Percentiles rank a stretch among this genome's conserved stretches.
phyloP scores from a whole-genome alignment of 2,113 vertebrate species.

The Misgurnus anguillicaudatus region DNA sequence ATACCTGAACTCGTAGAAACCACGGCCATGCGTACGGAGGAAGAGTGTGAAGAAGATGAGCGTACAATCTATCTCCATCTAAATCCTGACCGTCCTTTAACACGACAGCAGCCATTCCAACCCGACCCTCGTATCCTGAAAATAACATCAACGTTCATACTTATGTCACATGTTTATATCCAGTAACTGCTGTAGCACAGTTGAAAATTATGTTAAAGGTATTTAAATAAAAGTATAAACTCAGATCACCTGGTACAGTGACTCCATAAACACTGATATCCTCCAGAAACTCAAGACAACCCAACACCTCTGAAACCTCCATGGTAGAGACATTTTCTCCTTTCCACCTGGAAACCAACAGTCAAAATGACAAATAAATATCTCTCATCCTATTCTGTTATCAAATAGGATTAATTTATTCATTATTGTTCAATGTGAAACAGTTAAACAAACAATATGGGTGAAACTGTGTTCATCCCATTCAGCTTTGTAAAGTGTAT shows the following conservation, averaged over 20 bases:
- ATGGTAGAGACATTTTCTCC: slow-evolving; percentile 92
- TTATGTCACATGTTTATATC: neutral
- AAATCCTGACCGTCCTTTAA: slow-evolving; percentile 68
- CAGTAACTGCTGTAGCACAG: no score
- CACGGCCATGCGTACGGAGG: slow-evolving; percentile 72
- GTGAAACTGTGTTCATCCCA: no score
- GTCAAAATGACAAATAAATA: neutral
- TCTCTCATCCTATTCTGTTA: no score
- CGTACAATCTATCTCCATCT: slow-evolving; percentile 69
- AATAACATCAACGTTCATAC: neutral
- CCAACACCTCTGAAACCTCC: slow-evolving; percentile 81
- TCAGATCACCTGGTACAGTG: slow-evolving; percentile 78
- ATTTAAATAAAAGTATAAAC: neutral
- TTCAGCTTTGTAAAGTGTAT: no score
- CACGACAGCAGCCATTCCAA: slow-evolving; percentile 83
- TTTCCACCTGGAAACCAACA: slow-evolving; percentile 81
- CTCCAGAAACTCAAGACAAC: slow-evolving; percentile 78
- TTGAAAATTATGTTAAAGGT: no score
- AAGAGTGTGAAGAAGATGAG: slow-evolving; percentile 71
- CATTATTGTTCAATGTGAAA: no score
- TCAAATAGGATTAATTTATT: no score
- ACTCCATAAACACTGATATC: slow-evolving; percentile 87
- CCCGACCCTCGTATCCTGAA: slow-evolving; percentile 84
- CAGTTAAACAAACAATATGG: no score
- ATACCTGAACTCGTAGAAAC: slow-evolving; percentile 71